phyloP scores from a whole-genome alignment of 2,113 vertebrate genomes.

The Canis aureus region DNA sequence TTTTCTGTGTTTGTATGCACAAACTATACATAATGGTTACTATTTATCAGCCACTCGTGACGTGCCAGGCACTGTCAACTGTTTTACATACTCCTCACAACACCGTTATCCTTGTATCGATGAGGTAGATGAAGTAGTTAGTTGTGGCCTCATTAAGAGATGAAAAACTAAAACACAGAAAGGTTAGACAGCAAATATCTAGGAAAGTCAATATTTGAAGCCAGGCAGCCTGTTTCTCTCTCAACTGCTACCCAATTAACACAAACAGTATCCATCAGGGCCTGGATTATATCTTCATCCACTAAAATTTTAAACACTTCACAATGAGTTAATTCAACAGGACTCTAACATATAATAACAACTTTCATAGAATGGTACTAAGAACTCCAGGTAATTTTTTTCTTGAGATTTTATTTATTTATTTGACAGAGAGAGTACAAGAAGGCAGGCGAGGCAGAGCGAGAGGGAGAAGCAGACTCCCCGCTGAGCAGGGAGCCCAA shows the following conservation, averaged over 20 bases:
- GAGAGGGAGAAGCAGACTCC: too few relatives aligned
- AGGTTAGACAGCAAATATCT: not conserved
- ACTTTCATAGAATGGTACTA: not conserved
- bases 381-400: not conserved
- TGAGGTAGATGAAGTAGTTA: not conserved
- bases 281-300: not conserved
- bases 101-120: not conserved
- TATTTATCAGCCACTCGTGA: not conserved
- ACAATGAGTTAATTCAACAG: not conserved
- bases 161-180: not conserved
- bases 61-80: not conserved
- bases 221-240: not conserved
- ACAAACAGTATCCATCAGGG: not conserved
- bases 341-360: not conserved
- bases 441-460: too few relatives aligned
- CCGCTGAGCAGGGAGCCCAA: too few relatives aligned
- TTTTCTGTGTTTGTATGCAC: not conserved
- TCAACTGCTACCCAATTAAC: not conserved
- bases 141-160: not conserved
- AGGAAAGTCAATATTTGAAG: not conserved
- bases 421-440: too few relatives aligned
- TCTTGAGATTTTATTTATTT: too few relatives aligned
- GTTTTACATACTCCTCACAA: not conserved
- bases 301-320: constrained; percentile 1
- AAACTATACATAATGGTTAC: not conserved